Evolutionary conservation across 2,888 invertebrate species (phyloP).

Genomic region (Synanthedon vespiformis): DNA sequence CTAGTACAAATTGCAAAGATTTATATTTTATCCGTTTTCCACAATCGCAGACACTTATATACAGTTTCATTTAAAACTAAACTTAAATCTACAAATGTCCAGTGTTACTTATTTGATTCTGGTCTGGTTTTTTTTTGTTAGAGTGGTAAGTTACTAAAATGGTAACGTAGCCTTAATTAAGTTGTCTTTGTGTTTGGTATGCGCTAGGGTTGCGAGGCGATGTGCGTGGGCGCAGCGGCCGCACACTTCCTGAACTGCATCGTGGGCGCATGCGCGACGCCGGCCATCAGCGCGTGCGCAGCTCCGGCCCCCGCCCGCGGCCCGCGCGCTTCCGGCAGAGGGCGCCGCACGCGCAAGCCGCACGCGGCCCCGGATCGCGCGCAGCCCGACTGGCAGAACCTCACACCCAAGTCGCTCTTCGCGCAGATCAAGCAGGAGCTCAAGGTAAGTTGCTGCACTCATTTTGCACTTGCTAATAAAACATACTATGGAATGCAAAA

Average conservation of each 20-base stretch:
- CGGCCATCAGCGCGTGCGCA: constrained; percentile 3
- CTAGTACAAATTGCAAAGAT: too few relatives aligned
- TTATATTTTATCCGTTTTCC: too few relatives aligned
- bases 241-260: constrained; percentile 98
- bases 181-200: neutral
- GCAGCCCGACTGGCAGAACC: constrained; percentile 82
- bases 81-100: neutral
- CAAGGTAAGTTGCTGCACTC: constrained; percentile 31
- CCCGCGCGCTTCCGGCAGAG: constrained; percentile 74
- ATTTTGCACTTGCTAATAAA: too few relatives aligned
- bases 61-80: too few relatives aligned
- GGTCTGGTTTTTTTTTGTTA: neutral
- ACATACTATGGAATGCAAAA: too few relatives aligned
- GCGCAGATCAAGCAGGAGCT: constrained; percentile 86
- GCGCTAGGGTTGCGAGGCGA: constrained; percentile 82
- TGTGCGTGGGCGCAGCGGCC: constrained; percentile 90
- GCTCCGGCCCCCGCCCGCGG: constrained; percentile 28
- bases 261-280: constrained; percentile 76
- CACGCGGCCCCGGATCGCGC: constrained; percentile 42
- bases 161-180: neutral
- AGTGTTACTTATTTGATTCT: neutral
- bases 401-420: constrained; percentile 91
- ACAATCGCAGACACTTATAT: too few relatives aligned
- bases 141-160: too few relatives aligned
- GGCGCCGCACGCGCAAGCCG: constrained; percentile 44